These are phyloP conservation scores for Taeniopygia guttata DNA, from an alignment of 2,797 vertebrate species.

Conservation along the genomic window DNA sequence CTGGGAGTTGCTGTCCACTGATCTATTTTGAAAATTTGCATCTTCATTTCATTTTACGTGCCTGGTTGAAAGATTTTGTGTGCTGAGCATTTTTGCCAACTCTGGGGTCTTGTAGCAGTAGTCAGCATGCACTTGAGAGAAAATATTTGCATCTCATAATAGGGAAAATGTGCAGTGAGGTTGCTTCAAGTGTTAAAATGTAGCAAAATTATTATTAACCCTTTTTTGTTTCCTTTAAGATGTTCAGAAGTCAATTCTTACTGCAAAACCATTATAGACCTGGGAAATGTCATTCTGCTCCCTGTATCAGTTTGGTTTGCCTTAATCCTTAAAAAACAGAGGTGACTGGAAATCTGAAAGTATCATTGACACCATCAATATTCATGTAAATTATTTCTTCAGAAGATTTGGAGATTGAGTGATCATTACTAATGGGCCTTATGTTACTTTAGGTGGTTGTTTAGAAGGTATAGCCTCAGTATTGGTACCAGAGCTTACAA, in stretches of 20 bases:
- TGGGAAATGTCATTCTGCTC: slow-evolving; percentile 71
- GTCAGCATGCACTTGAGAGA: background rate
- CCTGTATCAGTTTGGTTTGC: slow-evolving; percentile 82
- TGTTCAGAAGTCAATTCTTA: slow-evolving; percentile 80
- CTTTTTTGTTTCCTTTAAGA: background rate
- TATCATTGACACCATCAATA: slow-evolving; percentile 72
- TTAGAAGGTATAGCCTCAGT: slow-evolving; percentile 76
- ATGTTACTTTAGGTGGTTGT: slow-evolving; percentile 71
- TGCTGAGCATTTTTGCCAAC: slow-evolving; percentile 16
- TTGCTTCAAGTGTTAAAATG: background rate
- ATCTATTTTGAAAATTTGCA: slow-evolving; percentile 54
- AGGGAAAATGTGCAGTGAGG: background rate
- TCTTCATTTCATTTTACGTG: slow-evolving; percentile 38
- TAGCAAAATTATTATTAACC: background rate
- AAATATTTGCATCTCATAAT: slow-evolving; percentile 27
- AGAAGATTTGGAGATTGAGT: slow-evolving; percentile 80
- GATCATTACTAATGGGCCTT: slow-evolving; percentile 82
- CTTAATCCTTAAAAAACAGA: slow-evolving; percentile 80
- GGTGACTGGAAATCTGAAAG: slow-evolving; percentile 77
- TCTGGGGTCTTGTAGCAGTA: slow-evolving; percentile 22
- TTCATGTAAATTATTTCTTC: slow-evolving; percentile 83
- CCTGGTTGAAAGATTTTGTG: slow-evolving; percentile 24
- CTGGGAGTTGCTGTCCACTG: slow-evolving; percentile 18
- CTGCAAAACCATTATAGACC: slow-evolving; percentile 81
- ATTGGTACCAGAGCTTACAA: slow-evolving; percentile 74